Base-by-base conservation (phyloP, 2,888 invertebrate species). In the Hirtodrosophila duncani region DNA sequence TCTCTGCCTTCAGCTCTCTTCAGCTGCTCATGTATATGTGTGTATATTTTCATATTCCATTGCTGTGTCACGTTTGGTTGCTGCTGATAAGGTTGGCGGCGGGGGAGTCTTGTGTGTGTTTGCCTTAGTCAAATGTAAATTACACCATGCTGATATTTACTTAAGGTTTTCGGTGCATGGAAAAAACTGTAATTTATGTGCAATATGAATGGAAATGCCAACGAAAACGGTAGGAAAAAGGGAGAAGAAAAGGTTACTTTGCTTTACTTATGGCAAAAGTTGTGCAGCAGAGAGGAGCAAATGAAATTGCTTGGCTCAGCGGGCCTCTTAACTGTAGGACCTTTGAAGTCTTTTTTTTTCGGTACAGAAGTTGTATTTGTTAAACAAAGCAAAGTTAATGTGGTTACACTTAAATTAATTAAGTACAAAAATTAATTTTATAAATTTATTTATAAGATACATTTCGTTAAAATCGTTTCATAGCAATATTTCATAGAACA, bases 211-310 rank as follows among this genome's bases (percentile, higher is more conserved):
- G 21, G 16, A 41, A 7, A 31, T 33, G 34, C 5, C 23, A 39
- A 29, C 10, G 29, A 13, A 21, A 7, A 11, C 46, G 17, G 4
- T 16, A 11, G 42, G 29, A 44, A 36, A 9, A 9, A 10, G 18
- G 8, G 7, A 21, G 11, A 29, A 14, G 21, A 11, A 4, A n/a
- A 1, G 24, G 49, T 14, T 34, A 30, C 24, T 26, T 42, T 9
- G 9, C 8, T 14, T 9, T 43, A 52, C 55, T 72, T 74, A 65
- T 70, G 79, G 67, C 62, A 29, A 63, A 75, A 79, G 74, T 71
- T 71, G 16, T 38, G 9, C 36, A 36, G 21, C 36, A 20, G 21
- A 23, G 16, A 8, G 55, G 29, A 18, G 45, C 37, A 42, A 60
- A 60, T 60, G 52, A 24, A 60, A 58, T 60, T 60, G 27, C 31